Evolutionary conservation across 1,140 invertebrate genomes (phyloP).

Genomic region (Drosophila ficusphila): DNA sequence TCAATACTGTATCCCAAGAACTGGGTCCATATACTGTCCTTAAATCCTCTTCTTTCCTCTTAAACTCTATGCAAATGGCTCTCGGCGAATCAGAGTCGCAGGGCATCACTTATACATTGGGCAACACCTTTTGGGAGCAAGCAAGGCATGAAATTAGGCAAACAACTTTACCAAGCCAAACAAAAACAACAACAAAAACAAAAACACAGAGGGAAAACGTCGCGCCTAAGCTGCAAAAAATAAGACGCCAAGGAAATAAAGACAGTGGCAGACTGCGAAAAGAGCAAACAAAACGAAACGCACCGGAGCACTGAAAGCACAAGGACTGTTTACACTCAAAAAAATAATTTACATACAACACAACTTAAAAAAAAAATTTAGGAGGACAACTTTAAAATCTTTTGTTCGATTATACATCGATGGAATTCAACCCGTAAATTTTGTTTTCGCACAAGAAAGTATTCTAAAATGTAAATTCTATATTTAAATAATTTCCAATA

Average conservation of each 20-base stretch:
- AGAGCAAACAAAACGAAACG: conserved; percentile 59
- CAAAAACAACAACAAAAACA: conserved; percentile 12
- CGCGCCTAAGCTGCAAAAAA: conserved; percentile 20
- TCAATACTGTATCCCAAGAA: not conserved
- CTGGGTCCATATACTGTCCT: not conserved
- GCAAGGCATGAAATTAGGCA: conserved; percentile 80
- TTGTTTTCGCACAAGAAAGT: too few species aligned
- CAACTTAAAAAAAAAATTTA: not conserved
- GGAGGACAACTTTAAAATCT: too few species aligned
- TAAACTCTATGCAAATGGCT: conserved; percentile 13
- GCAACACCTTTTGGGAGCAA: conserved; percentile 58
- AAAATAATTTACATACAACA: not conserved
- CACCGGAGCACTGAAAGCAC: conserved; percentile 58
- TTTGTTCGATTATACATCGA: too few species aligned
- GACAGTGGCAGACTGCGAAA: conserved; percentile 42
- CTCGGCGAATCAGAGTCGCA: conserved; percentile 25
- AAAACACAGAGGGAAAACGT: conserved; percentile 7
- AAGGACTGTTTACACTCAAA: not conserved
- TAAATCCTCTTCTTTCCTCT: not conserved
- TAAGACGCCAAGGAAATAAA: conserved; percentile 37
- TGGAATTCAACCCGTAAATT: too few species aligned
- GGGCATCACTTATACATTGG: conserved; percentile 40
- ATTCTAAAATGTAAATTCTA: too few species aligned
- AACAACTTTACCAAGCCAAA: conserved; percentile 56
- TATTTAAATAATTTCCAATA: too few species aligned